phyloP scores from a whole-genome alignment of 2,113 vertebrate species.

The human region DNA sequence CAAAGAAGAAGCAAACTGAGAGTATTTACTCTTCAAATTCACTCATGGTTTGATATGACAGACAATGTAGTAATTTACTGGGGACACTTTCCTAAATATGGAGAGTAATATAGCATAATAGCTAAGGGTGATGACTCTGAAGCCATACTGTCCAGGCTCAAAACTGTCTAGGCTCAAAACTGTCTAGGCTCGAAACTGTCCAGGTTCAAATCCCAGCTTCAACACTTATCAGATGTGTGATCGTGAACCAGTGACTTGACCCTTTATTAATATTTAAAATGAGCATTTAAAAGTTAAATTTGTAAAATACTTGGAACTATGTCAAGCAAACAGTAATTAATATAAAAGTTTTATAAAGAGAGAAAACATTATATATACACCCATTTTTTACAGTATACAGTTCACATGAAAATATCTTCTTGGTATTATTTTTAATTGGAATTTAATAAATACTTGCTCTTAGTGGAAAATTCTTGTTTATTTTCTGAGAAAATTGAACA shows the following conservation, averaged over 20 bases:
- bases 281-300: not conserved
- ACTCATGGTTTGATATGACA: not conserved
- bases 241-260: not conserved
- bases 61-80: not conserved
- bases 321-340: not conserved
- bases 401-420: not conserved
- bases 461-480: not conserved
- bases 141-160: not conserved
- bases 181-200: no score
- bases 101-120: not conserved
- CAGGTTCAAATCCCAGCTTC: not conserved
- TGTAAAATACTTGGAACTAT: not conserved
- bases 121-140: not conserved
- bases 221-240: not conserved
- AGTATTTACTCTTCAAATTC: not conserved
- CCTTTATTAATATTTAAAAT: not conserved
- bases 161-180: not conserved
- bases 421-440: not conserved
- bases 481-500: not conserved
- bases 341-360: not conserved
- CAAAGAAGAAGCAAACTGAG: not conserved
- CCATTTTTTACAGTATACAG: not conserved
- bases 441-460: constrained; percentile 3
- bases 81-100: not conserved
- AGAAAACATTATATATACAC: not conserved